Evolutionary conservation across 2,888 invertebrate species (phyloP).

Genomic region (Megaustenia siamemsis): DNA sequence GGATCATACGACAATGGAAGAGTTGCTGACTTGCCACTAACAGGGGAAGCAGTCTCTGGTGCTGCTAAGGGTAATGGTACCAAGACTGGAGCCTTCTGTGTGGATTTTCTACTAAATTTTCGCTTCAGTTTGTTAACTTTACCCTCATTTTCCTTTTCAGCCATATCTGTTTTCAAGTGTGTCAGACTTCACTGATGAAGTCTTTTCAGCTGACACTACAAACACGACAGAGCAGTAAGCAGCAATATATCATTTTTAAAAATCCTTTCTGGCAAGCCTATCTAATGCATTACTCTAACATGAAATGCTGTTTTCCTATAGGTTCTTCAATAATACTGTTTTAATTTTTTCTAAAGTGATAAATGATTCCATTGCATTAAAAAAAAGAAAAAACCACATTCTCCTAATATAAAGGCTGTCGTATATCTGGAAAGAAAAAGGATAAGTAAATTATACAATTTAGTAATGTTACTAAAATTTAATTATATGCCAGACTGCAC

Average conservation of each 20-base stretch:
- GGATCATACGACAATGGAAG: slow-evolving; percentile 55
- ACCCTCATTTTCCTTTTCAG: slow-evolving; percentile 38
- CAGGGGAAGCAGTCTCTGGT: neutral
- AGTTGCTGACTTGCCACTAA: slow-evolving; percentile 49
- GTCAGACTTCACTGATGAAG: neutral
- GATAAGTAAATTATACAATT: neutral
- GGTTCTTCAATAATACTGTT: neutral
- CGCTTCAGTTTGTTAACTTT: slow-evolving; percentile 15
- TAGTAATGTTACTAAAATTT: neutral
- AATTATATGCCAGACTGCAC: neutral
- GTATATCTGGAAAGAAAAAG: neutral
- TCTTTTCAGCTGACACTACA: neutral
- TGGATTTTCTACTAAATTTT: slow-evolving; percentile 43
- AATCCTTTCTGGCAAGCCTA: neutral
- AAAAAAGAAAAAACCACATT: neutral
- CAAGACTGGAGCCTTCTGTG: neutral
- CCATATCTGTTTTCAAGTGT: slow-evolving; percentile 25
- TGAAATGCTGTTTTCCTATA: too few relatives aligned
- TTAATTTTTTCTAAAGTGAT: neutral
- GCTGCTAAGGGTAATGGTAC: slow-evolving; percentile 16
- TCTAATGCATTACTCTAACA: neutral
- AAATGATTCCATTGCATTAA: neutral
- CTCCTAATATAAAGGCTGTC: neutral
- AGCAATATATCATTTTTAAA: neutral
- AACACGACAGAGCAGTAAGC: neutral